phyloP scores from a whole-genome alignment of 2,797 vertebrate genomes.

The Trichosurus vulpecula region DNA sequence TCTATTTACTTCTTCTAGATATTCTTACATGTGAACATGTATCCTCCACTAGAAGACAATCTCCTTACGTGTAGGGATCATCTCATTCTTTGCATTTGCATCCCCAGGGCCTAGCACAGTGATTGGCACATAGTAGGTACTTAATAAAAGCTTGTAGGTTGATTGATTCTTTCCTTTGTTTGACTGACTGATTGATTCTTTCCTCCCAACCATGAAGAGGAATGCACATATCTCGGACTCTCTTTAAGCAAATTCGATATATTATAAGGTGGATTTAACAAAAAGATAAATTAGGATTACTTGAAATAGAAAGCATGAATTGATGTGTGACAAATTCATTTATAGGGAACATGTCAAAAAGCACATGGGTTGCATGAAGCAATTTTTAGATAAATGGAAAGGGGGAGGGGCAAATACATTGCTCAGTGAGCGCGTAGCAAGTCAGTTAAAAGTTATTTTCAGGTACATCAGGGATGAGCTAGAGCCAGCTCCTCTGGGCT shows the following conservation, averaged over 20 bases:
- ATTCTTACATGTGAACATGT: not conserved
- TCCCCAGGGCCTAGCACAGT: not conserved
- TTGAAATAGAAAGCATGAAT: not conserved
- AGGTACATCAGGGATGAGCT: not conserved
- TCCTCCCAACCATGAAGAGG: not conserved
- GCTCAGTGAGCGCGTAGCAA: not conserved
- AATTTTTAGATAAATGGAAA: not conserved
- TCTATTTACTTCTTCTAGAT: not conserved
- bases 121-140: not conserved
- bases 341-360: not conserved
- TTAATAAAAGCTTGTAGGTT: not conserved
- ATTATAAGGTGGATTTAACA: not conserved
- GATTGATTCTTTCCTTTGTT: not conserved
- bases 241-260: not conserved
- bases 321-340: not conserved
- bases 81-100: not conserved
- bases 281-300: not conserved
- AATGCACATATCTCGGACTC: not conserved
- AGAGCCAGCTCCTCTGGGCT: not conserved
- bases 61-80: not conserved
- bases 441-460: not conserved
- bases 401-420: not conserved
- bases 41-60: not conserved
- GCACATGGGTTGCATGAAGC: not conserved
- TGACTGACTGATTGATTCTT: not conserved